Evolutionary conservation across 2,797 vertebrate species (phyloP), one percentile per base, ranked within the genome.

Genomic region (Mormyrops attenuatus): DNA sequence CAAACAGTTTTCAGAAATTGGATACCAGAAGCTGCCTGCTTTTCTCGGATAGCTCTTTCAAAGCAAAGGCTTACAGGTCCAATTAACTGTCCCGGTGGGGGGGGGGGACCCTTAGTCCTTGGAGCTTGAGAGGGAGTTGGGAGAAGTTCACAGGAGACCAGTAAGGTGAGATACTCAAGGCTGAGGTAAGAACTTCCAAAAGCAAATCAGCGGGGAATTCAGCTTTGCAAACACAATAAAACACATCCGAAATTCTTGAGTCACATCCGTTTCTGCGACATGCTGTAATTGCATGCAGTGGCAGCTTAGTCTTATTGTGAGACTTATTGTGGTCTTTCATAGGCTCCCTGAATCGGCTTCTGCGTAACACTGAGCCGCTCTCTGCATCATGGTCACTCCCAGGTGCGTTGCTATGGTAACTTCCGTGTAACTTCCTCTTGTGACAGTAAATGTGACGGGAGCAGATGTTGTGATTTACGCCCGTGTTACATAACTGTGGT

Each of bases 21-120:
- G 73, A 80, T 80, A 80, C 7, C 34, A 80, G 73, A 80, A 80
- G 41, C 38, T n/a, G 34, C 38, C 73, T 80, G 73, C 17, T 47
- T 41, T 44, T 20, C 73, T 80, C 41, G 73, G 73, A 80, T 52
- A 86, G 47, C 26, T 86, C 84, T 53, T 86, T 86, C 84, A 86
- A 86, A 80, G 50, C 22, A 15, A 26, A 55, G 84, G 49, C 84
- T 86, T 86, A 30, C 50, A 52, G 22, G 26, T 34, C 47, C 47
- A 86, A 86, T 86, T 86, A 86, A 52, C 47, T 86, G 84, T 52
- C 41, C 73, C 3, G 3, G 38, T 44, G n/a, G 38, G 3, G 17
- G 41, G 38, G 41, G 38, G 17, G 15, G 15, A 5, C 4, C 66
- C 11, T 4, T 26, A 34, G 7, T 69, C 9, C 30, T 69, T 34